Evolutionary conservation across 2,797 vertebrate genomes (phyloP), one percentile per base, ranked within the genome.

Genomic region (Tadarida brasiliensis): DNA sequence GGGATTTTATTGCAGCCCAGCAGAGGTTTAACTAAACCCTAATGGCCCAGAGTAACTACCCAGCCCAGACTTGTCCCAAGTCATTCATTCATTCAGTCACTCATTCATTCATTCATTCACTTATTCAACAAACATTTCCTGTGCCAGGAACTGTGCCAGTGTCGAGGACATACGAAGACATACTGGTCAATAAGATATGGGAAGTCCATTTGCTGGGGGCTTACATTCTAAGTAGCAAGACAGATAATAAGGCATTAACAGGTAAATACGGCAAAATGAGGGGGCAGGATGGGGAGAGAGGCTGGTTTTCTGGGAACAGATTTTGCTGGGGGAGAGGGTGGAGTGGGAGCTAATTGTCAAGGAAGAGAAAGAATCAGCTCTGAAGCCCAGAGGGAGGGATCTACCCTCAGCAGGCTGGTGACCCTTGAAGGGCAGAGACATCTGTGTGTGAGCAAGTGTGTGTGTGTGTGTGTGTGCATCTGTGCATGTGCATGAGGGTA

Each of bases 151-250:
- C 35, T 0, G 0, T 1, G 1, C 14, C 5, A 11, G 65, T 61
- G 2, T 51, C 0, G 0, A 49, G 51, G 28, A 65, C 56, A 5
- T 9, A 0, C 0, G 0, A 49, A 44, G 28, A 65, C 56, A 5
- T 9, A 0, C 10, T 3, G 15, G 54, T 4, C 49, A 54, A 19
- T 1, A 15, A 47, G 89, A 26, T 3, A 2, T 0, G 0, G 19
- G 47, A 33, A n/a, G 39, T 30, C 11, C 4, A 2, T 28, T 5
- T 24, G n/a, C 11, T 2, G 12, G 2, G 28, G 63, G 49, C 33
- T 51, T n/a, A 3, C 6, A 14, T 3, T 12, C 19, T 11, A 17
- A 63, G 70, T 67, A 57, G 12, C 11, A 15, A 39, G 49, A 26
- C 33, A 24, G 85, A 61, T 33, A 44, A 59, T 47, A 22, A 82